Base-by-base conservation (phyloP, 1,140 invertebrate genomes). In the Arion vulgaris region DNA sequence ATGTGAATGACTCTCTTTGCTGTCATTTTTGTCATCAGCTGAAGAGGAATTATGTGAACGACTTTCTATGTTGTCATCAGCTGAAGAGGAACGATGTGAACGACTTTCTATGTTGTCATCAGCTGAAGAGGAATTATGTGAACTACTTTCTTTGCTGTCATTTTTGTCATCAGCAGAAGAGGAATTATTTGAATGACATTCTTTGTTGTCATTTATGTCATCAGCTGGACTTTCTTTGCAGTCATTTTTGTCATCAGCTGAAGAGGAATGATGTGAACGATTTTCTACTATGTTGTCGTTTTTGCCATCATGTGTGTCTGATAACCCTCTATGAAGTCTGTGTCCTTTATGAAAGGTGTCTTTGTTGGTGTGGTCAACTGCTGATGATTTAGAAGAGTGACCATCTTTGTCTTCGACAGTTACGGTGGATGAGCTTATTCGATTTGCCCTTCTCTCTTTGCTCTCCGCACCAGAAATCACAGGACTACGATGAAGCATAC, bases 291-390 rank as follows among this genome's bases (percentile, higher is more conserved):
- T n/a, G n/a, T n/a, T n/a, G n/a, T n/a, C n/a, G n/a, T n/a, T n/a
- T n/a, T n/a, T n/a, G n/a, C n/a, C n/a, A 49, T 66, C 62, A 23
- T 28, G 62, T 5, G 28, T 23, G 11, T 66, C 17, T 32, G 62
- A 9, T 39, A 19, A 5, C 71, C 23, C 71, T 73, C 71, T 38
- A 49, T 41, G 71, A 15, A 23, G 28, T 34, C 32, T 76, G 57
- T 39, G 66, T 4, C 66, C 76, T 41, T 66, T 78, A 34, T 41
- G 51, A 26, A 66, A 41, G 15, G 38, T 68, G 32, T 78, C 76
- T 41, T 68, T 78, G 1, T 34, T 0, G 17, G 62, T 66, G n/a
- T 66, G 62, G 32, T 66, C 62, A 7, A 11, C 19, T 32, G 62
- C 28, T 66, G 62, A 66, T 7, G 62, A 1, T 32, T 17, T 28